A percentile compares a stretch with the other conserved stretches of the same genome.
Conservation (phyloP, 2,888 invertebrate genomes). For the Sinotaia quadrata region DNA sequence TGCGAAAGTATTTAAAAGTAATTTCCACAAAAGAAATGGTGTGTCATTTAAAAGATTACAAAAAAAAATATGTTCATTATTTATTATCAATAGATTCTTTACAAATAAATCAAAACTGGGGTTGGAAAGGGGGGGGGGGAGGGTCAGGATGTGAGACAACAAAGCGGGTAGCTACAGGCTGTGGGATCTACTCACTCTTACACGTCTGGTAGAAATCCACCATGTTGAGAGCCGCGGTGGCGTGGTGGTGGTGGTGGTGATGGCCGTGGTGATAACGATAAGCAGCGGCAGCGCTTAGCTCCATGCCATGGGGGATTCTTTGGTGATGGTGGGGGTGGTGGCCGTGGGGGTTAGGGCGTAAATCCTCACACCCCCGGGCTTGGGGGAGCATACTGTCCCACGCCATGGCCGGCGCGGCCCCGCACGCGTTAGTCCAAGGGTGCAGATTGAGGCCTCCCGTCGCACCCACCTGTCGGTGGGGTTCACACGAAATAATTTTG, state of each 20-base stretch:
- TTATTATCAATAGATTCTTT: too few relatives aligned
- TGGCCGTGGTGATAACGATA: constrained; percentile 28
- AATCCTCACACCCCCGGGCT: background rate
- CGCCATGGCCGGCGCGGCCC: constrained; percentile 9
- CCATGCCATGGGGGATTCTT: constrained; percentile 28
- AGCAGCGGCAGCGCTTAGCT: constrained; percentile 17
- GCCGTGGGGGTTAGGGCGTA: constrained; percentile 15
- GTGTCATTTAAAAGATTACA: background rate
- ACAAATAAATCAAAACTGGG: background rate
- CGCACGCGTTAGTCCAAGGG: constrained; percentile 22
- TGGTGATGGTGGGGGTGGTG: constrained; percentile 19
- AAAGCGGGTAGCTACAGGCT: background rate
- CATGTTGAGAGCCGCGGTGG: constrained; percentile 29
- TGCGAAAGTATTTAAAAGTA: background rate
- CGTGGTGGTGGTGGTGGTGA: constrained; percentile 14
- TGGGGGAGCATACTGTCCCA: constrained; percentile 28
- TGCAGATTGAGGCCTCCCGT: constrained; percentile 23
- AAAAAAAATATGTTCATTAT: too few relatives aligned
- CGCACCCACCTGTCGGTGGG: constrained; percentile 22
- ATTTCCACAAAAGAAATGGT: background rate
- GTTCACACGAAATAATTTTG: constrained; percentile 25
- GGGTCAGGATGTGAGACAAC: background rate
- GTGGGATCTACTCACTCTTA: constrained; percentile 24
- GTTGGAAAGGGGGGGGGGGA: background rate
- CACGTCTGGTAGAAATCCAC: constrained; percentile 29